Evolutionary conservation across 53 echinoderm and acorn worm genomes (phyloP), one percentile per base, ranked within the genome.

Genomic region (Luidia sarsii): DNA sequence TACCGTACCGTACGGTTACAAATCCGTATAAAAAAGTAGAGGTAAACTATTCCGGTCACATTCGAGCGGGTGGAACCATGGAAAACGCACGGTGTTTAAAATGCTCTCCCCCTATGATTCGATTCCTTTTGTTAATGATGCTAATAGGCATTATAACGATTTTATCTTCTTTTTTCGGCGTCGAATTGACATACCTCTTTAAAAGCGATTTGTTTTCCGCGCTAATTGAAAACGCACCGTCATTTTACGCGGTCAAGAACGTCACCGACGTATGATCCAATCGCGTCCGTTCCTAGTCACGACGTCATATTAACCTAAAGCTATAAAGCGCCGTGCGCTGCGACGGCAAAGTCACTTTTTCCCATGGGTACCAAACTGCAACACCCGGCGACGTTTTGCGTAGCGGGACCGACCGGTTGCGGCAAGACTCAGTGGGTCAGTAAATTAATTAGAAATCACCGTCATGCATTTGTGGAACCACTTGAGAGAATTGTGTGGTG

Each of bases 1-100:
- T 5, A 90, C 86, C 1, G 53, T 90, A 20, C 90, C 90, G 0
- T 90, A 82, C 37, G 86, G 87, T 9, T 87, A 57, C 16, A 51
- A 51, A 51, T 25, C 56, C 23, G 28, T 56, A 22, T 54, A n/a
- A n/a, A n/a, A n/a, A n/a, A n/a, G n/a, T n/a, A n/a, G n/a, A n/a
- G n/a, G n/a, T n/a, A n/a, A n/a, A n/a, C n/a, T n/a, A n/a, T n/a
- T n/a, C n/a, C n/a, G n/a, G 46, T 14, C 46, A 45, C 46, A 45
- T 14, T 45, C n/a, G n/a, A n/a, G n/a, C n/a, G n/a, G n/a, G n/a
- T n/a, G n/a, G n/a, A n/a, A n/a, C n/a, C n/a, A n/a, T n/a, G n/a
- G n/a, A n/a, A n/a, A n/a, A n/a, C n/a, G n/a, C n/a, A n/a, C 46
- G 46, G 46, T 45, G 3, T 28, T 22, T 2, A 34, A 63, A 63